These are phyloP conservation scores for Turritopsis rubra DNA, from an alignment of 30 jellyfish, hydroid and myxozoan genomes.

Conservation along the genomic window DNA sequence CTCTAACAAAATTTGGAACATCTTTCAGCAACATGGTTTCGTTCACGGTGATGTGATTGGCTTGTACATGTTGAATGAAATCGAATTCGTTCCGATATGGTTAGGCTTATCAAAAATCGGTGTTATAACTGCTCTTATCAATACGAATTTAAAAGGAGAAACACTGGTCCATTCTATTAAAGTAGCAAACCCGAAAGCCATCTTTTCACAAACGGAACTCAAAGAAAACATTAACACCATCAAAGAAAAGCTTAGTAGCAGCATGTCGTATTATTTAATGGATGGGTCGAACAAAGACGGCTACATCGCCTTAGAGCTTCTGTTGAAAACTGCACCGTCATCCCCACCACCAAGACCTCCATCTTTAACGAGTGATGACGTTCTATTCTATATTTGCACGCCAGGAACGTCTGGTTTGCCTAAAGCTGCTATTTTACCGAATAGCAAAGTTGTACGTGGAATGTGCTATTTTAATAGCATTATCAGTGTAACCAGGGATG, in stretches of 20 bases:
- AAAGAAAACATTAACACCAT: not conserved
- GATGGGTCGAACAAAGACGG: not conserved
- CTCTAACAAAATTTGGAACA: constrained; percentile 24
- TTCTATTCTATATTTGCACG: constrained; percentile 54
- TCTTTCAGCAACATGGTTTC: not conserved
- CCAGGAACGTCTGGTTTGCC: constrained; percentile 95
- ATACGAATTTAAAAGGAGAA: constrained; percentile 53
- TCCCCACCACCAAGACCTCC: not conserved
- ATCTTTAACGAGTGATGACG: not conserved
- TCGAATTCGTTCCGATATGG: constrained; percentile 53
- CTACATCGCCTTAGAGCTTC: not conserved
- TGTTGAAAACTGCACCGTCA: not conserved
- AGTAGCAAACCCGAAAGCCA: constrained; percentile 46
- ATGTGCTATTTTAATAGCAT: constrained; percentile 27
- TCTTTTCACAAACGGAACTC: constrained; percentile 29
- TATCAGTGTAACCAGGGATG: constrained; percentile 33
- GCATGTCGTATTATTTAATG: not conserved
- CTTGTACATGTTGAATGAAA: not conserved
- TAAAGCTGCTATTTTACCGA: constrained; percentile 58
- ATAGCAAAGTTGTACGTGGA: constrained; percentile 44
- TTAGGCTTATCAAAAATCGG: constrained; percentile 79
- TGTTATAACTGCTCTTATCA: constrained; percentile 50
- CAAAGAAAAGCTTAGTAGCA: not conserved
- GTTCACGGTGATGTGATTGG: constrained; percentile 25
- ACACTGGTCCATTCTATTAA: constrained; percentile 59